Base-by-base conservation (phyloP, 2,888 invertebrate genomes). In the Leptogaster cylindrica region DNA sequence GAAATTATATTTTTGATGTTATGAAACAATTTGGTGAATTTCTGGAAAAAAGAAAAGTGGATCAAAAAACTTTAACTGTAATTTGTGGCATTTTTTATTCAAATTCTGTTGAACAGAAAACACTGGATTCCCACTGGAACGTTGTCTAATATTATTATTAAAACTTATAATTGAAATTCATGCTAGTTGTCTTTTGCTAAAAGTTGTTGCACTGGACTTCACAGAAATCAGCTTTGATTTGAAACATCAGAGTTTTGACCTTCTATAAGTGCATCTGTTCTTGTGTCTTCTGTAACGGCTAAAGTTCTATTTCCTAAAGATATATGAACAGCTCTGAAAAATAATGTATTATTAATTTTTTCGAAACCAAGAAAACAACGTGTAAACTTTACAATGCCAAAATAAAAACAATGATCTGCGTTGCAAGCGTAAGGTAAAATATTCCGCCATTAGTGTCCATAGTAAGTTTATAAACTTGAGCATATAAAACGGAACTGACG, bases 401-500 rank as follows among this genome's bases (percentile, higher is more conserved):
- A 0, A 86, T 3, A 65, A 91, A 85, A 0, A 92, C 91, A 0
- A 83, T 74, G 2, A 87, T 75, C 76, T 92, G 92, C 0, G 91
- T 89, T 27, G 79, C 78, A 73, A 90, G 86, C 0, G 92, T 92
- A 14, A 92, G 82, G 76, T 88, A 87, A 77, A 88, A 92, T 72
- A 92, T 88, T 0, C 87, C 84, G 68, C 84, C 84, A 12, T 25
- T 12, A 4, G 88, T 84, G 52, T 84, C 76, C 14, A 90, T 82
- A 0, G 90, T 89, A 0, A 86, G 86, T 70, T 87, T 87, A 79
- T 91, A 92, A 20, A 78, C 81, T 77, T 90, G 89, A 12, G 88
- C 85, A 76, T 92, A 92, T 39, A 90, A 80, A 1, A 88, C 83
- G 0, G 90, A 88, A 3, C 91, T 91, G 67, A 92, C 83, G 74